phyloP scores from a whole-genome alignment of 2,888 invertebrate species.

The Leptopterna dolabrata region DNA sequence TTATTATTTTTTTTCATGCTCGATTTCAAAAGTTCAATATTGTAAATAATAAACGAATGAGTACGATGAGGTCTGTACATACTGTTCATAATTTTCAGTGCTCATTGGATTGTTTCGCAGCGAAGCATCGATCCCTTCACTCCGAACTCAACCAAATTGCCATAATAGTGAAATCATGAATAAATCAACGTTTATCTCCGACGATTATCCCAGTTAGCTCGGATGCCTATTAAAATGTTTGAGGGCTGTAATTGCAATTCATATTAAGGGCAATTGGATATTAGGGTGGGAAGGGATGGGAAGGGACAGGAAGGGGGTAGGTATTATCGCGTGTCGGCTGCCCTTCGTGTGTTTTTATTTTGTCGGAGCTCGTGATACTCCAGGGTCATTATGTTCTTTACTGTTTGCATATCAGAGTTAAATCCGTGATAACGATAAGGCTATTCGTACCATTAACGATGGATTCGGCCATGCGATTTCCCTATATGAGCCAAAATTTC shows the following conservation, averaged over 20 bases:
- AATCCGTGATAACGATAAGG: conserved; percentile 7
- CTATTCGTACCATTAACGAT: not conserved
- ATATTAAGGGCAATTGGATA: not conserved
- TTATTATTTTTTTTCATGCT: no score
- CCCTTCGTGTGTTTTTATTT: conserved; percentile 11
- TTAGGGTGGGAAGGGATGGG: not conserved
- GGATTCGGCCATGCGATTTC: not conserved
- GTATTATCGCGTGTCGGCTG: conserved; percentile 3
- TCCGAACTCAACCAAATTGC: not conserved
- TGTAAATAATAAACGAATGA: no score
- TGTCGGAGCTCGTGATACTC: not conserved
- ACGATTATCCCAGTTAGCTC: not conserved
- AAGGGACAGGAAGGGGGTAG: not conserved
- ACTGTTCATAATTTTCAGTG: no score
- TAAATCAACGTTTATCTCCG: not conserved
- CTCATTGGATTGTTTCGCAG: no score
- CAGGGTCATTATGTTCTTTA: not conserved
- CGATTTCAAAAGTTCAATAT: no score
- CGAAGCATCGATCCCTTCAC: no score
- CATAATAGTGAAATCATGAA: not conserved
- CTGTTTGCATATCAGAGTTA: conserved; percentile 11
- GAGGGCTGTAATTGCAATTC: not conserved
- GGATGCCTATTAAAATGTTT: not conserved
- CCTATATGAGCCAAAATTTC: not conserved
- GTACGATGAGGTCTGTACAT: no score